These are phyloP conservation scores for Macrophya annulata DNA, from an alignment of 2,888 invertebrate genomes.

Conservation along the genomic window DNA sequence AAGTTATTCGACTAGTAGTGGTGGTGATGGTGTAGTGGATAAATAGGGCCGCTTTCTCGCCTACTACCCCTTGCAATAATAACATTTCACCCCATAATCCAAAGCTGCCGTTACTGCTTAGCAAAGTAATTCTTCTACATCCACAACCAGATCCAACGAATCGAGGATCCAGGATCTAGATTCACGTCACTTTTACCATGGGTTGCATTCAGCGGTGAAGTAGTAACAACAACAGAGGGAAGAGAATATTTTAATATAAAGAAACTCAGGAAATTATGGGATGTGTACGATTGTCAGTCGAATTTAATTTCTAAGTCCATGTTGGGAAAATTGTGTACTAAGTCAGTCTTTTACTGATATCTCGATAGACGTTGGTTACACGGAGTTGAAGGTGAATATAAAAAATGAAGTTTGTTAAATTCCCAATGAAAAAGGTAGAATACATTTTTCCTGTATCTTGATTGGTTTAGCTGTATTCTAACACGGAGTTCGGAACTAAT, in stretches of 20 bases:
- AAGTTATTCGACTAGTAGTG: constrained; percentile 26
- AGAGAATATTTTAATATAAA: too few relatives aligned
- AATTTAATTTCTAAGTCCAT: too few relatives aligned
- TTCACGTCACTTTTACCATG: not conserved
- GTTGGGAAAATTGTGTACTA: not conserved
- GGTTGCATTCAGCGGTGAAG: not conserved
- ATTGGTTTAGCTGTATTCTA: not conserved
- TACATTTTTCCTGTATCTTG: not conserved
- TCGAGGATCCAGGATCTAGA: not conserved
- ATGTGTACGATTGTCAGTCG: too few relatives aligned
- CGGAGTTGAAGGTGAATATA: not conserved
- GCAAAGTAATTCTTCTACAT: constrained; percentile 74
- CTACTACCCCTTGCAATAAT: constrained; percentile 77
- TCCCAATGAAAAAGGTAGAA: not conserved
- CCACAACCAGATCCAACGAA: constrained; percentile 55
- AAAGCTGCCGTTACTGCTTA: constrained; percentile 74
- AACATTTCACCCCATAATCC: constrained; percentile 78
- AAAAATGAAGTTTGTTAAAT: not conserved
- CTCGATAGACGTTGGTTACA: not conserved
- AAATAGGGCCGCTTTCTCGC: not conserved
- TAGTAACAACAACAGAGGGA: not conserved
- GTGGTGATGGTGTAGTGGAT: not conserved
- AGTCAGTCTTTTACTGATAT: not conserved
- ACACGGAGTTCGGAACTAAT: not conserved
- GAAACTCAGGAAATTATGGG: not conserved